phyloP scores from a whole-genome alignment of 2,888 invertebrate genomes.

The Punctoribates punctum region DNA sequence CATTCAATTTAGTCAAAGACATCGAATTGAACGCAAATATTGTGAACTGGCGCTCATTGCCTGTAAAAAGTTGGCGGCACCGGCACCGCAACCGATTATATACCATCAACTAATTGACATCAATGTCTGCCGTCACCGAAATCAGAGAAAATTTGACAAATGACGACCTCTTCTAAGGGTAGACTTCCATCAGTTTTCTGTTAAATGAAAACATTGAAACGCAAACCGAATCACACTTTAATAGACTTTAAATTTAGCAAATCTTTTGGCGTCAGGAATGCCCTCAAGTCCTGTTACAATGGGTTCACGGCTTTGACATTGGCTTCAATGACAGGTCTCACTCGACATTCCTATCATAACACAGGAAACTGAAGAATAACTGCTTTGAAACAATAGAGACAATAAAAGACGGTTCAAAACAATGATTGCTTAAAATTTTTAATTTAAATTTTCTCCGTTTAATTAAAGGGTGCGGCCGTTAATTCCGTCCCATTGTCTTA shows the following conservation, averaged over 20 bases:
- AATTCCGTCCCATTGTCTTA: constrained; percentile 12
- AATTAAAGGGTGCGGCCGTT: constrained; percentile 33
- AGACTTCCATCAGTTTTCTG: background rate
- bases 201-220: background rate
- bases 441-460: constrained; percentile 16
- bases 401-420: background rate
- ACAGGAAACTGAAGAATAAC: constrained; percentile 22
- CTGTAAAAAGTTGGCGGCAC: constrained; percentile 4
- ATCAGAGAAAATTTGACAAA: constrained; percentile 1
- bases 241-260: background rate
- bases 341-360: constrained; percentile 14
- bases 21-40: background rate
- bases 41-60: background rate
- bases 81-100: constrained; percentile 28
- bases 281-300: constrained; percentile 11
- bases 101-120: constrained; percentile 32
- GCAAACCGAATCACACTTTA: background rate
- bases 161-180: background rate
- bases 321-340: constrained; percentile 19
- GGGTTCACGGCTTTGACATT: background rate
- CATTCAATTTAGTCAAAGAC: constrained; percentile 32
- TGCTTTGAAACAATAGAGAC: background rate
- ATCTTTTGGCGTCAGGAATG: too few species aligned
- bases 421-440: background rate
- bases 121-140: constrained; percentile 15